Conservation (phyloP, 2,888 invertebrate genomes). For the Pseudolycoriella hygida region DNA sequence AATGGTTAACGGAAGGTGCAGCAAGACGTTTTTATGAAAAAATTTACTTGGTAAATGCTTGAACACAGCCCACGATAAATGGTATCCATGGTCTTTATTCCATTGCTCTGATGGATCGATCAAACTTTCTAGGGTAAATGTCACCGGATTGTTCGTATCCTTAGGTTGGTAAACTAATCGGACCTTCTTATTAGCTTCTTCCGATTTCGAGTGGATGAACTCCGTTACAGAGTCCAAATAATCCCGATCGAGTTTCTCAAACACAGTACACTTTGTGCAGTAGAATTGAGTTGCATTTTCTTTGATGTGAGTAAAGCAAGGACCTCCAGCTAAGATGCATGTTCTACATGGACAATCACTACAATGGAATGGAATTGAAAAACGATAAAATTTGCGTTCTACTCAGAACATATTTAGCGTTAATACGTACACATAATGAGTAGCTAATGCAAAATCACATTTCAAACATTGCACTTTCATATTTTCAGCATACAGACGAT, state of each 20-base stretch:
- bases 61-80: slow-evolving; percentile 28
- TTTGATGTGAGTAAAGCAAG: slow-evolving; percentile 17
- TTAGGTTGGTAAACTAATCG: slow-evolving; percentile 8
- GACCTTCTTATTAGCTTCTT: slow-evolving; percentile 1
- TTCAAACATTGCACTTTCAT: slow-evolving; percentile 23
- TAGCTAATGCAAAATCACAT: slow-evolving; percentile 23
- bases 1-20: neutral
- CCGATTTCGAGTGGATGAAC: slow-evolving; percentile 5
- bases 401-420: neutral
- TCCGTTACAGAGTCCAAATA: slow-evolving; percentile 7
- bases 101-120: slow-evolving; percentile 5
- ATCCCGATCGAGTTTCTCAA: slow-evolving; percentile 20
- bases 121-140: slow-evolving; percentile 5
- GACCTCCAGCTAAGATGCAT: slow-evolving; percentile 25
- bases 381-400: neutral
- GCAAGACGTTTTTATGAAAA: neutral
- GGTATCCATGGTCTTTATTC: slow-evolving; percentile 16
- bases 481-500: slow-evolving; percentile 22
- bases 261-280: slow-evolving; percentile 24
- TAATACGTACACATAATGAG: slow-evolving; percentile 22
- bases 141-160: slow-evolving; percentile 7
- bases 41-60: slow-evolving; percentile 21
- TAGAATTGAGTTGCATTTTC: slow-evolving; percentile 20
- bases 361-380: neutral
- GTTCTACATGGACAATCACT: slow-evolving; percentile 27